Evolutionary conservation across 64 coral and sea anemone genomes (phyloP).

Genomic region (Dendronephthya gigantea): DNA sequence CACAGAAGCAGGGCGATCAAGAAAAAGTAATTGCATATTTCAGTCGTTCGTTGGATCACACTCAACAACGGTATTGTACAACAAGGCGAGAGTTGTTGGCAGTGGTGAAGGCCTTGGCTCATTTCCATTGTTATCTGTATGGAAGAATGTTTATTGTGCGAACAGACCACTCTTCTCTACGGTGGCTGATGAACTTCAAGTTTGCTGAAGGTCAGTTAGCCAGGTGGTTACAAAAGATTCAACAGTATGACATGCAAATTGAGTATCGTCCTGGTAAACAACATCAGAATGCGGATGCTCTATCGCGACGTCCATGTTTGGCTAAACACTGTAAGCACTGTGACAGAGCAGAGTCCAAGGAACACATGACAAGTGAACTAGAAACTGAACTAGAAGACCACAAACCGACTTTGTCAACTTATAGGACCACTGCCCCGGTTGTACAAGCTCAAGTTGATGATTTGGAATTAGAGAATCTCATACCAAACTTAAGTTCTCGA

Average conservation of each 20-base stretch:
- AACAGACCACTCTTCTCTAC: background rate
- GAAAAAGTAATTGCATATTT: conserved; percentile 7
- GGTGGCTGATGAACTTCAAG: background rate
- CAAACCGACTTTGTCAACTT: too few species aligned
- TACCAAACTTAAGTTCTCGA: too few species aligned
- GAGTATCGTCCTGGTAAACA: background rate
- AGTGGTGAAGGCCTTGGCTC: background rate
- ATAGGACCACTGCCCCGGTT: too few species aligned
- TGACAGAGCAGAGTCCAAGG: background rate
- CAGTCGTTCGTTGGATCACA: background rate
- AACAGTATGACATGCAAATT: background rate
- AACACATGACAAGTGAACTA: too few species aligned
- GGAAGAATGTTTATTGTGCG: background rate
- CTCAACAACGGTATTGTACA: background rate
- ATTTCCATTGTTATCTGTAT: too few species aligned
- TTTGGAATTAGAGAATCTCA: too few species aligned
- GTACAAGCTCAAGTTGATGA: too few species aligned
- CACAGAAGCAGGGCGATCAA: background rate
- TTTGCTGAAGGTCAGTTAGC: background rate
- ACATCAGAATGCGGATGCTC: background rate
- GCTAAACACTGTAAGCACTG: background rate
- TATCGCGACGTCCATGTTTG: background rate
- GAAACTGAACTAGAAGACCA: too few species aligned
- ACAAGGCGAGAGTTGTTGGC: conserved; percentile 11
- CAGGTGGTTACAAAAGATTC: background rate